These are phyloP conservation scores for Phodopus roborovskii DNA, from an alignment of 2,113 vertebrate genomes.

Conservation along the genomic window DNA sequence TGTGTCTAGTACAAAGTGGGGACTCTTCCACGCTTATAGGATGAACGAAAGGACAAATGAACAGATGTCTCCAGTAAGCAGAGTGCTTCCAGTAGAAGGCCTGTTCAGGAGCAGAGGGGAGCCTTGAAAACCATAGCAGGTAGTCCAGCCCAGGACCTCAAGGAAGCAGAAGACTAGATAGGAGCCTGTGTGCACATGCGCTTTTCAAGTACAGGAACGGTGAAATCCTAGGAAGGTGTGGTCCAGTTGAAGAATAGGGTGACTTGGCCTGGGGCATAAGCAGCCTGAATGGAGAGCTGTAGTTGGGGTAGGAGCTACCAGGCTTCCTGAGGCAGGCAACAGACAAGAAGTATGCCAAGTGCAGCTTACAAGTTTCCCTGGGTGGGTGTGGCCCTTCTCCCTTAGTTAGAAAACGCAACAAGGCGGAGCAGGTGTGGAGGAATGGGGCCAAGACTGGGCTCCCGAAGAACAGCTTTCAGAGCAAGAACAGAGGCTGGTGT, in stretches of 20 bases:
- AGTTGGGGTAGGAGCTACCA: not conserved
- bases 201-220: not conserved
- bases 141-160: not conserved
- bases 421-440: not conserved
- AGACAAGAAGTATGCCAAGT: not conserved
- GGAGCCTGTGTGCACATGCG: not conserved
- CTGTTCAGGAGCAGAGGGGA: not conserved
- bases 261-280: not conserved
- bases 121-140: not conserved
- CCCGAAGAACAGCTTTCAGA: not conserved
- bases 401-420: not conserved
- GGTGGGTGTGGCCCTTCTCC: not conserved
- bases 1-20: not conserved
- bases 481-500: not conserved
- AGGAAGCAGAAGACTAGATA: not conserved
- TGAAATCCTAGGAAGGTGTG: not conserved
- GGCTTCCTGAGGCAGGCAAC: accelerated
- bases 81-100: not conserved
- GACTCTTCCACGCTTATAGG: not conserved
- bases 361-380: not conserved
- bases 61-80: not conserved
- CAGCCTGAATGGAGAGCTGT: not conserved
- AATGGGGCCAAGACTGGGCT: not conserved
- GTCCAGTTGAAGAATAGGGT: not conserved
- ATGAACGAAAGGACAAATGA: not conserved